Evolutionary conservation across 2,888 invertebrate genomes (phyloP).

Genomic region (Tachina lurida): DNA sequence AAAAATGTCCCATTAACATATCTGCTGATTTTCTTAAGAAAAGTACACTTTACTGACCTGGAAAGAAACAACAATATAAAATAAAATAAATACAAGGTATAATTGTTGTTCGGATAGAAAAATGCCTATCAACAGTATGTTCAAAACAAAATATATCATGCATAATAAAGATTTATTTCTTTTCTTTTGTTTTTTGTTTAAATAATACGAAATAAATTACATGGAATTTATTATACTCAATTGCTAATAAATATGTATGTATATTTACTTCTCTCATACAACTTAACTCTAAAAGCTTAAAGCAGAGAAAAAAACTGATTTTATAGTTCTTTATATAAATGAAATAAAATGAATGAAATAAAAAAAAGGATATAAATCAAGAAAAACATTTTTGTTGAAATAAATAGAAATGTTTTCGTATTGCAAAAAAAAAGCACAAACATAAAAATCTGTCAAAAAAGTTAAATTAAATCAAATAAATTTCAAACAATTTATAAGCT

Average conservation of each 20-base stretch:
- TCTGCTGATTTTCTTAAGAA: neutral
- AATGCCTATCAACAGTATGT: constrained; percentile 36
- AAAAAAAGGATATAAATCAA: constrained; percentile 14
- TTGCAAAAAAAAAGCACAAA: neutral
- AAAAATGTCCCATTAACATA: neutral
- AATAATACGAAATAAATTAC: constrained; percentile 30
- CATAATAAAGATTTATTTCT: neutral
- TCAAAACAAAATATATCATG: constrained; percentile 45
- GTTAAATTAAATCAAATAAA: constrained; percentile 47
- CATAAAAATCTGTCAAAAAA: constrained; percentile 18
- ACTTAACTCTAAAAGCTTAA: constrained; percentile 9
- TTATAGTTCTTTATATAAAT: constrained; percentile 2
- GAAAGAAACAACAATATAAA: neutral
- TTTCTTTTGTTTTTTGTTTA: neutral
- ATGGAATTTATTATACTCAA: constrained; percentile 36
- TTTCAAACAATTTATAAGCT: constrained; percentile 46
- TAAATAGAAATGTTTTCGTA: constrained; percentile 31
- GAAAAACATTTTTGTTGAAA: constrained; percentile 34
- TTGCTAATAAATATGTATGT: constrained; percentile 20
- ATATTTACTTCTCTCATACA: neutral
- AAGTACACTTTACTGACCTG: constrained; percentile 17
- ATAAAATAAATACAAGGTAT: neutral
- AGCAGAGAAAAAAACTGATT: too few species aligned
- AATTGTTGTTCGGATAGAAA: neutral
- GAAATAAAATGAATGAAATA: constrained; percentile 35